Conservation (phyloP, 2,113 vertebrate species). For the Micronycteris hirsuta region DNA sequence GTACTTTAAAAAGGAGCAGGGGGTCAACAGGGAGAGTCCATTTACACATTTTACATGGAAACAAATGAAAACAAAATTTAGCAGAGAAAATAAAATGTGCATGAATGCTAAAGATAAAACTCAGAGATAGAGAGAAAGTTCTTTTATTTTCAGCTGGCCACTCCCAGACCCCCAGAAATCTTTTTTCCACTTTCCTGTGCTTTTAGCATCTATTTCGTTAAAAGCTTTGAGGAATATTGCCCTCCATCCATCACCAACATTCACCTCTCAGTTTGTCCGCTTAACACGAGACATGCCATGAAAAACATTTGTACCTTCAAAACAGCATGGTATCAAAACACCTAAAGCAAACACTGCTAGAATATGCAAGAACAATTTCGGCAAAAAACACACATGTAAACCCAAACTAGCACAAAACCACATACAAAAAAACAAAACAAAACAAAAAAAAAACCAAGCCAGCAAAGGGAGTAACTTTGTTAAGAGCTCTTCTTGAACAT, state of each 20-base stretch:
- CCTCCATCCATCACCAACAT: background rate
- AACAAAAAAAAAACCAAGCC: no score
- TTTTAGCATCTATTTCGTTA: background rate
- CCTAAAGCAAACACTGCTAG: constrained; percentile 39
- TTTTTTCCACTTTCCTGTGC: background rate
- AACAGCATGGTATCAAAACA: constrained; percentile 48
- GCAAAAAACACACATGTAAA: constrained; percentile 24
- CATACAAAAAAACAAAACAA: background rate
- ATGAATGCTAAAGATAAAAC: background rate
- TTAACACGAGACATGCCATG: constrained; percentile 19
- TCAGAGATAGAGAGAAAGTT: background rate
- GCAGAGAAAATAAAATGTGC: background rate
- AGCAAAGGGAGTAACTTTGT: background rate
- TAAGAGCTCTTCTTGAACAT: background rate
- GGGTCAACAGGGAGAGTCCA: no score
- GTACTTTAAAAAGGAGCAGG: background rate
- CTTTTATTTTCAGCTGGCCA: background rate
- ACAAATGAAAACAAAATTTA: background rate
- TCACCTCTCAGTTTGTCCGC: constrained; percentile 22
- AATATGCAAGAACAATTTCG: constrained; percentile 45
- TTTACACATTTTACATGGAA: background rate
- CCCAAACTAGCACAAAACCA: constrained; percentile 52
- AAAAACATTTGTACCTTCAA: constrained; percentile 50
- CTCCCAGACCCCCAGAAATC: background rate
- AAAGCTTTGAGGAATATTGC: constrained; percentile 20